Base-by-base conservation (phyloP, 2,888 invertebrate species). In the Xylota segnis region DNA sequence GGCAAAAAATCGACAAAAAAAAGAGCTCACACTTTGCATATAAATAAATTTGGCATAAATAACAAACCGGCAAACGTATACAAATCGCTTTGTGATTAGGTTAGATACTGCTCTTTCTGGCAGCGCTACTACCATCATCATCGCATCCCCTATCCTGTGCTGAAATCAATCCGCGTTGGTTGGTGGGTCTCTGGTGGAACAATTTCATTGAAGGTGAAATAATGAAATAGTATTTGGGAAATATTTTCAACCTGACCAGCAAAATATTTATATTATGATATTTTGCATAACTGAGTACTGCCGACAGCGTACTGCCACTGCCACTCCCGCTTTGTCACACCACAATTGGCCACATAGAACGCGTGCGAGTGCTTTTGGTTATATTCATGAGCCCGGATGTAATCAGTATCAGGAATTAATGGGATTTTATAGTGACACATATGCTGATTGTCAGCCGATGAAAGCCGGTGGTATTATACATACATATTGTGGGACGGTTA, bases 321-420 rank as follows among this genome's bases (percentile, higher is more conserved):
- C 9, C 10, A 40, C 16, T 5, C 18, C 23, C 10, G 0, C 23
- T 12, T 29, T n/a, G 50, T 37, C 34, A 37, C 10, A 14, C n/a
- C 40, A 1, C 12, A 18, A 18, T 27, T 23, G 40, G 45, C 16
- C 45, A 23, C 50, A 32, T 40, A 40, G 7, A 56, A 27, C 29
- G 12, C 5, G 29, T 18, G 1, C 29, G 14, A 54, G 47, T 37
- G 45, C 59, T 52, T 68, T 54, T 59, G 76, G 52, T 45, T 43
- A 29, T 63, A 79, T 84, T 70, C 79, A 84, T 78, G 79, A 75
- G 70, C 37, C 65, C 83, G 79, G 79, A 84, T 84, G 83, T 84
- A 79, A 84, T 84, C 79, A 84, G 83, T 81, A 86, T 81, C 66
- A 72, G 76, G 66, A 86, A 86, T 81, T 86, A 86, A 86, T 86